Conservation (phyloP, 2,113 vertebrate genomes). For the Actinemys pallida region DNA sequence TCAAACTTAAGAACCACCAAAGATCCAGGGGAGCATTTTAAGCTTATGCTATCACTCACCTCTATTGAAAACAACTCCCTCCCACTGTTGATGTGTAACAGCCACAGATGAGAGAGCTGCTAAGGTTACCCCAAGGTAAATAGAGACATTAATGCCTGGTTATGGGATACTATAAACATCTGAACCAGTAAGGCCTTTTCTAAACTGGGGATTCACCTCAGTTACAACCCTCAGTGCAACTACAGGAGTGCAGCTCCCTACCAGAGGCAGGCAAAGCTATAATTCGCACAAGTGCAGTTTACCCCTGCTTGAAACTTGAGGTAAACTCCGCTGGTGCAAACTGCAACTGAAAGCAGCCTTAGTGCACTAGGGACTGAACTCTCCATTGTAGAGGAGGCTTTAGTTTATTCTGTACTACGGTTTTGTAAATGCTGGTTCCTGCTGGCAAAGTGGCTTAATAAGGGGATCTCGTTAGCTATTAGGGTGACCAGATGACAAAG, state of each 20-base stretch:
- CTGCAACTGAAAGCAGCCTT: background rate
- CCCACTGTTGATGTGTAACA: background rate
- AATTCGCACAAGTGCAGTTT: background rate
- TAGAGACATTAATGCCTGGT: background rate
- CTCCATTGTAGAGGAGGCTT: background rate
- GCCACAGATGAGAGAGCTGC: background rate
- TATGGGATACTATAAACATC: background rate
- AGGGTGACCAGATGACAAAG: too few species aligned
- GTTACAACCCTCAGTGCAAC: background rate
- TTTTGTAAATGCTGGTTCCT: constrained; percentile 45
- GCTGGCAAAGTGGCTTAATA: constrained; percentile 67
- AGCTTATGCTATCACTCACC: background rate
- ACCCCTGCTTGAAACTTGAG: background rate
- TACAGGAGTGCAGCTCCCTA: background rate
- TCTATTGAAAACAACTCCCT: background rate
- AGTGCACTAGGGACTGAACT: constrained; percentile 36
- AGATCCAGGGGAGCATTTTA: background rate
- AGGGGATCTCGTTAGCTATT: constrained; percentile 47
- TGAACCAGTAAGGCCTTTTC: background rate
- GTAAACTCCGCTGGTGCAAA: background rate
- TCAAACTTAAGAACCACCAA: background rate
- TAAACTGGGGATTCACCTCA: background rate
- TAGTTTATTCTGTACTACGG: constrained; percentile 52
- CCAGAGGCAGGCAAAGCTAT: background rate
- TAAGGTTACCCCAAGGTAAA: background rate